phyloP scores from a whole-genome alignment of 64 coral and sea anemone species.

The Catalaphyllia jardinei region DNA sequence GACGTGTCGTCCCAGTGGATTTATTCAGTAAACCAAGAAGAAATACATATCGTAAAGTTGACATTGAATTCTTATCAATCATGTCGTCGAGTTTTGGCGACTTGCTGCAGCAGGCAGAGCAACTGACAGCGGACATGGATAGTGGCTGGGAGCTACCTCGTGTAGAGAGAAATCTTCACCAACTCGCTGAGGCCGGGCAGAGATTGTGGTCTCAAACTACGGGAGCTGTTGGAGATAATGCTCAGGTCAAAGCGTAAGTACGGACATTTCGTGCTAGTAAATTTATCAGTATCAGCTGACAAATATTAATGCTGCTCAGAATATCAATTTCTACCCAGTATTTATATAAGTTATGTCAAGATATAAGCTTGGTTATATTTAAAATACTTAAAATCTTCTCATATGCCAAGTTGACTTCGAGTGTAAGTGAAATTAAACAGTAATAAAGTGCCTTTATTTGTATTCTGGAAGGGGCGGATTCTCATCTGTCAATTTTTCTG shows the following conservation, averaged over 20 bases:
- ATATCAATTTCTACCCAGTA: no score
- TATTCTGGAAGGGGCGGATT: no score
- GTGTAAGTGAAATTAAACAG: no score
- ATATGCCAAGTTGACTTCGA: no score
- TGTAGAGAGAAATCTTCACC: slow-evolving; percentile 94
- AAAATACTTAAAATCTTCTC: no score
- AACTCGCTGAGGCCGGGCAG: slow-evolving; percentile 89
- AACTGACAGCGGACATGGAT: slow-evolving; percentile 96
- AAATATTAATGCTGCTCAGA: no score
- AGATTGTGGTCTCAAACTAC: slow-evolving; percentile 85
- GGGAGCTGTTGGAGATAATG: slow-evolving; percentile 76
- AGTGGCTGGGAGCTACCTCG: slow-evolving; percentile 92
- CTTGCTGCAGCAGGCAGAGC: slow-evolving; percentile 92
- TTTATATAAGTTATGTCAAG: no score
- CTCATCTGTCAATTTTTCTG: no score
- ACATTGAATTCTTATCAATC: not conserved
- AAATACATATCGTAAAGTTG: not conserved
- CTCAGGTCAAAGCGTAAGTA: slow-evolving; percentile 98
- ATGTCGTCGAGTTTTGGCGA: slow-evolving; percentile 97
- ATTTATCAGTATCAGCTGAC: not conserved
- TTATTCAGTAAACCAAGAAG: not conserved
- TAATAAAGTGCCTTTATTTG: no score
- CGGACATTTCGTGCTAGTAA: not conserved
- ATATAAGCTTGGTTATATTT: no score
- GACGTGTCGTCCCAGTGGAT: not conserved